Evolutionary conservation across 2,797 vertebrate species (phyloP).

Genomic region (Podarcis lilfordi): DNA sequence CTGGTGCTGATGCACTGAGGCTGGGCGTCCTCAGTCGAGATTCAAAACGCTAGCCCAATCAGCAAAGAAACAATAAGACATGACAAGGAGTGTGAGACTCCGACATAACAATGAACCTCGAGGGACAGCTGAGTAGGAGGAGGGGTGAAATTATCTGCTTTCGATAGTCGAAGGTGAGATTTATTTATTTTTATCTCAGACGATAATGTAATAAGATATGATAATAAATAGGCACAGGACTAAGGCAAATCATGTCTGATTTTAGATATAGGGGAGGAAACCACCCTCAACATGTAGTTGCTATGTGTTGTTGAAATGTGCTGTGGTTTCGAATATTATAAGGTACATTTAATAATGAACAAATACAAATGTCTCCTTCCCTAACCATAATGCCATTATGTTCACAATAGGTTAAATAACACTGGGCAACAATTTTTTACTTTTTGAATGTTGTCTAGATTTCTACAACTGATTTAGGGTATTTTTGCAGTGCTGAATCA

Average conservation of each 20-base stretch:
- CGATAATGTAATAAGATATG: constrained; percentile 69
- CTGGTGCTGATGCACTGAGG: constrained; percentile 59
- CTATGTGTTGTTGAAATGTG: constrained; percentile 28
- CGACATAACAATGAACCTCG: constrained; percentile 46
- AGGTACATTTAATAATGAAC: constrained; percentile 10
- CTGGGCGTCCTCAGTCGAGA: constrained; percentile 45
- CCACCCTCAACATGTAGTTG: constrained; percentile 28
- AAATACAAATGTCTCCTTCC: constrained; percentile 30
- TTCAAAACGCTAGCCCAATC: constrained; percentile 59
- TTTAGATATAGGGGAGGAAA: constrained; percentile 13
- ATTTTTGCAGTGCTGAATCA: too few species aligned
- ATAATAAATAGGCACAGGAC: constrained; percentile 66
- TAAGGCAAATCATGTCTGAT: constrained; percentile 53
- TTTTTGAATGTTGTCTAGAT: too few species aligned
- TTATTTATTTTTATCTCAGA: constrained; percentile 59
- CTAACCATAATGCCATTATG: neutral
- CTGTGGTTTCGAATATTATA: constrained; percentile 36
- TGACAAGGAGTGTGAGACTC: constrained; percentile 53
- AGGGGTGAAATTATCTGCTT: constrained; percentile 60
- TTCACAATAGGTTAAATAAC: neutral
- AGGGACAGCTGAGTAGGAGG: constrained; percentile 62
- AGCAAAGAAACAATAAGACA: constrained; percentile 49
- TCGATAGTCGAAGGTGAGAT: constrained; percentile 60
- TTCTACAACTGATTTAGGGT: too few species aligned
- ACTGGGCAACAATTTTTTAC: too few species aligned